A percentile compares a stretch with the other conserved stretches of the same genome.
Conservation (phyloP, 1,140 invertebrate genomes). For the Lepeophtheirus salmonis region DNA sequence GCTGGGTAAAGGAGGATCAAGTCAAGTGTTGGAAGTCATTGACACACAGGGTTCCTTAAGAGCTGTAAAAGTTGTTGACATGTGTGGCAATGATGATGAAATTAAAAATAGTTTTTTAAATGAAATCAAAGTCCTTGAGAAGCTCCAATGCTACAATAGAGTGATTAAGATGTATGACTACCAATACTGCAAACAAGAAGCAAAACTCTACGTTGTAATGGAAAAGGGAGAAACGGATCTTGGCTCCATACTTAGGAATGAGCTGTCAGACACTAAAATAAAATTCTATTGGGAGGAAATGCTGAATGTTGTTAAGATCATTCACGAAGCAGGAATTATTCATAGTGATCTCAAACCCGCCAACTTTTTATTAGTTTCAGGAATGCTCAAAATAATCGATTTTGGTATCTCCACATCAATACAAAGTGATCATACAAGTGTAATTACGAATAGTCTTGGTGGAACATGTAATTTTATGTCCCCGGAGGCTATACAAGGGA, state of each 20-base stretch:
- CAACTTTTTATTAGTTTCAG: slow-evolving; percentile 77
- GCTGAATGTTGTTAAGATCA: slow-evolving; percentile 69
- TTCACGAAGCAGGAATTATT: slow-evolving; percentile 75
- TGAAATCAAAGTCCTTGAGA: slow-evolving; percentile 65
- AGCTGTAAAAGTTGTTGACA: slow-evolving; percentile 46
- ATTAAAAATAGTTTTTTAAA: slow-evolving; percentile 62
- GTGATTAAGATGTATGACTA: slow-evolving; percentile 70
- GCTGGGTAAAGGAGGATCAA: slow-evolving; percentile 40
- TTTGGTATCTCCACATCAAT: slow-evolving; percentile 91
- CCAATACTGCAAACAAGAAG: slow-evolving; percentile 30
- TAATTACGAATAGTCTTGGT: slow-evolving; percentile 50
- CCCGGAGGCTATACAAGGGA: slow-evolving; percentile 58
- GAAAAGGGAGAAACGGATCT: slow-evolving; percentile 83
- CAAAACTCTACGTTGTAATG: slow-evolving; percentile 58
- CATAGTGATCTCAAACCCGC: slow-evolving; percentile 93
- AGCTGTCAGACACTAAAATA: slow-evolving; percentile 43
- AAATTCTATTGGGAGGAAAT: slow-evolving; percentile 85
- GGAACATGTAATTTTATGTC: slow-evolving; percentile 93
- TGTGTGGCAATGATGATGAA: slow-evolving; percentile 44
- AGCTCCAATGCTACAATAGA: slow-evolving; percentile 55
- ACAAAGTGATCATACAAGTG: slow-evolving; percentile 68
- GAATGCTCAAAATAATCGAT: slow-evolving; percentile 81
- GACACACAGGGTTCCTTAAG: slow-evolving; percentile 23
- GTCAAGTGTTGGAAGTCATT: slow-evolving; percentile 34
- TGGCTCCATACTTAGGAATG: slow-evolving; percentile 32